Conservation (phyloP, 2,888 invertebrate genomes). For the Polietes domitor region DNA sequence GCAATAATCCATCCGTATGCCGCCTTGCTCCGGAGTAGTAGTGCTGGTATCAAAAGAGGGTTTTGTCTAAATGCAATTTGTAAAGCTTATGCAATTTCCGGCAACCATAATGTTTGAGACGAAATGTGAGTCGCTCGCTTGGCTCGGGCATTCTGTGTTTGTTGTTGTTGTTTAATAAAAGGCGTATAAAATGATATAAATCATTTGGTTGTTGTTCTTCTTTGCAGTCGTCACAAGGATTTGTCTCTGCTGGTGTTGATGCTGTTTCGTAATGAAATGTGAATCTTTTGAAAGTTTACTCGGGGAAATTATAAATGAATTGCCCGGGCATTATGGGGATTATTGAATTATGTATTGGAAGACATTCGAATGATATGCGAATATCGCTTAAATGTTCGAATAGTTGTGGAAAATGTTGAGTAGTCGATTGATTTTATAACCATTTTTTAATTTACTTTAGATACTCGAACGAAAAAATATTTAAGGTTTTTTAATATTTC, state of each 20-base stretch:
- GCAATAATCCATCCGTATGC: background rate
- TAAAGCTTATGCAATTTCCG: slow-evolving; percentile 74
- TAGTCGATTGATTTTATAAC: no score
- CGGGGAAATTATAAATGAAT: background rate
- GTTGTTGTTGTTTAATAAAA: slow-evolving; percentile 8
- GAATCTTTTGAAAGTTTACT: background rate
- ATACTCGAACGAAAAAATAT: no score
- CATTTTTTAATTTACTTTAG: no score
- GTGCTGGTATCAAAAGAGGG: slow-evolving; percentile 8
- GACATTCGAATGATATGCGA: no score
- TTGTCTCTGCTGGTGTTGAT: background rate
- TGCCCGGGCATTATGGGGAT: no score
- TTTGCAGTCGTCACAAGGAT: background rate
- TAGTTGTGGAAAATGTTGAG: no score
- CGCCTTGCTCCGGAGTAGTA: background rate
- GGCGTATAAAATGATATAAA: slow-evolving; percentile 25
- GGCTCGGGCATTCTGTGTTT: background rate
- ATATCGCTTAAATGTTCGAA: no score
- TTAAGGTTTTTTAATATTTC: no score
- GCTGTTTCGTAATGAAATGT: slow-evolving; percentile 7
- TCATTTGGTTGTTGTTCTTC: slow-evolving; percentile 1
- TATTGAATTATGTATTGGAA: no score
- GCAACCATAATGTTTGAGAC: slow-evolving; percentile 74
- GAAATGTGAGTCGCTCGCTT: background rate
- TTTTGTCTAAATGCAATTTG: slow-evolving; percentile 41